Evolutionary conservation across 92 coral and sea anemone genomes (phyloP).

Genomic region (Desmophyllum pertusum): DNA sequence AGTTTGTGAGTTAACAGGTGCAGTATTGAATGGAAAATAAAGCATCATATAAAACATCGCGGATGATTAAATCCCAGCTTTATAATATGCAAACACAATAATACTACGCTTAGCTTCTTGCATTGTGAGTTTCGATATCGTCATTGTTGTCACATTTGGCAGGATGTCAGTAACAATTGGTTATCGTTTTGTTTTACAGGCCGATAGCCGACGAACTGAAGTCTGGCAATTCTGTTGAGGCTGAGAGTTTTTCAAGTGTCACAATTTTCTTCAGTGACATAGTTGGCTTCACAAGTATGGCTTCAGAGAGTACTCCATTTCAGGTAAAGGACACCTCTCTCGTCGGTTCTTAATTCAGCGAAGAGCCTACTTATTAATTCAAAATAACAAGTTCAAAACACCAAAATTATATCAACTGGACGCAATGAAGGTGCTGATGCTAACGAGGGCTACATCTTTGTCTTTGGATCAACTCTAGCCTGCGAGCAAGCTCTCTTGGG

Average conservation of each 20-base stretch:
- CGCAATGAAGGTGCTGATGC: too few relatives aligned
- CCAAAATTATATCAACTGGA: too few relatives aligned
- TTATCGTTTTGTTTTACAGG: slow-evolving; percentile 29
- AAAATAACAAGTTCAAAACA: too few relatives aligned
- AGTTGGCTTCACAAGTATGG: slow-evolving; percentile 85
- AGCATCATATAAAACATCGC: neutral
- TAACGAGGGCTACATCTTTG: too few relatives aligned
- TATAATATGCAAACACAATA: too few relatives aligned
- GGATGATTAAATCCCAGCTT: neutral
- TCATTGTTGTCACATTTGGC: neutral
- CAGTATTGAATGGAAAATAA: neutral
- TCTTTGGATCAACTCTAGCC: too few relatives aligned
- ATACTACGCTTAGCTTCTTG: too few relatives aligned
- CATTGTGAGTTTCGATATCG: too few relatives aligned
- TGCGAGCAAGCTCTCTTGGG: too few relatives aligned
- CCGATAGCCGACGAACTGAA: slow-evolving; percentile 86
- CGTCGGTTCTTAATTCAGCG: neutral
- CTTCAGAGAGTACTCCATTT: slow-evolving; percentile 81
- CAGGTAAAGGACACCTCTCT: slow-evolving; percentile 41
- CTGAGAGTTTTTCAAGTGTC: slow-evolving; percentile 80
- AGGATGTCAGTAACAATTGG: neutral
- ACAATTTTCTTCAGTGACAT: slow-evolving; percentile 91
- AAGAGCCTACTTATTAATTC: neutral
- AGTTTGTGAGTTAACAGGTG: neutral
- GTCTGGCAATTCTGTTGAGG: slow-evolving; percentile 71